These are phyloP conservation scores for Ostrea denselamellosa DNA, from an alignment of 1,140 invertebrate genomes.

Conservation along the genomic window DNA sequence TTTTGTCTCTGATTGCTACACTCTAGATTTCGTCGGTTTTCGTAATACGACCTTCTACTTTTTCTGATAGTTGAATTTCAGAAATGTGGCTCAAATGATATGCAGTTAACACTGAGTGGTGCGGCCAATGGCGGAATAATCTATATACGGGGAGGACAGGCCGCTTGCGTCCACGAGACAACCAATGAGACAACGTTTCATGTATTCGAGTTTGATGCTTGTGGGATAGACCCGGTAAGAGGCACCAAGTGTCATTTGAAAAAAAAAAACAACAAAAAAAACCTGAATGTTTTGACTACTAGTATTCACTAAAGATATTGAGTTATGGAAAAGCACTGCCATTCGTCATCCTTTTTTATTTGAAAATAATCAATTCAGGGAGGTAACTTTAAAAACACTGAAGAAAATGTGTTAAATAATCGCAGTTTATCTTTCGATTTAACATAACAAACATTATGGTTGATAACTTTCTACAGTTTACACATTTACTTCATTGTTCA, in stretches of 20 bases:
- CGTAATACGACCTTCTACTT: background rate
- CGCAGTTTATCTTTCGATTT: too few relatives aligned
- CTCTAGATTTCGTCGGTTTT: background rate
- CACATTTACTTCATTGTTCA: too few relatives aligned
- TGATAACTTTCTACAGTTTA: too few relatives aligned
- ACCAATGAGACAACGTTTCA: background rate
- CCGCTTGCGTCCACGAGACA: slow-evolving; percentile 45
- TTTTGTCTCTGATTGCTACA: background rate
- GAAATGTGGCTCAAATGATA: slow-evolving; percentile 36
- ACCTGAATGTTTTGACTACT: too few relatives aligned
- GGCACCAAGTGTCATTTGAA: background rate
- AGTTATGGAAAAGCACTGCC: too few relatives aligned
- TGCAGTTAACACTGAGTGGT: slow-evolving; percentile 32
- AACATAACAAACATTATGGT: too few relatives aligned
- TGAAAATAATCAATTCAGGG: too few relatives aligned
- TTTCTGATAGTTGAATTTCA: slow-evolving; percentile 43
- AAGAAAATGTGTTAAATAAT: too few relatives aligned
- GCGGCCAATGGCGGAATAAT: slow-evolving; percentile 50
- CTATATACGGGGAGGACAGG: slow-evolving; percentile 41
- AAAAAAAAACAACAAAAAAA: too few relatives aligned
- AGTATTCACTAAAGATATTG: too few relatives aligned
- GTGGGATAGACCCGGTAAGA: slow-evolving; percentile 43
- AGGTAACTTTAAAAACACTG: too few relatives aligned
- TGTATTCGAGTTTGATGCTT: slow-evolving; percentile 43
- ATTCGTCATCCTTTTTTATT: too few relatives aligned